These are phyloP conservation scores for Choloepus didactylus DNA, from an alignment of 2,797 vertebrate genomes.

Conservation along the genomic window DNA sequence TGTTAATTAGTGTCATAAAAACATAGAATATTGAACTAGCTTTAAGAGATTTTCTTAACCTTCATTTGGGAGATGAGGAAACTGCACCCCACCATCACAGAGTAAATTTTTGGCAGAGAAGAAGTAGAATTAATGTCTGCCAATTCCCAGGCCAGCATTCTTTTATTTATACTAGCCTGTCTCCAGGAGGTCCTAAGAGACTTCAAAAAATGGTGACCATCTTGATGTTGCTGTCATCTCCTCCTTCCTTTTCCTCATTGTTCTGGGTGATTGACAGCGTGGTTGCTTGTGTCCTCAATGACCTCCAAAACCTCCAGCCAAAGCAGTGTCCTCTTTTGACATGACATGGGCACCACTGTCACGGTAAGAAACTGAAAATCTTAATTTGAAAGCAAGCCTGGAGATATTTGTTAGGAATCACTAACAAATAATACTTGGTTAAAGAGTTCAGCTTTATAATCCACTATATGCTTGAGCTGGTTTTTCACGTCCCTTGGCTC, in stretches of 20 bases:
- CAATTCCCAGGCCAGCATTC: background rate
- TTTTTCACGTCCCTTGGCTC: slow-evolving; percentile 33
- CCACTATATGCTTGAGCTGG: background rate
- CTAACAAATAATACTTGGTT: slow-evolving; percentile 1
- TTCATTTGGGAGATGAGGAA: background rate
- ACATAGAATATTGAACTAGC: background rate
- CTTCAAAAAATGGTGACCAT: background rate
- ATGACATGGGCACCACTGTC: background rate
- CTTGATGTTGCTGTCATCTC: fast-evolving
- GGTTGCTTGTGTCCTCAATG: background rate
- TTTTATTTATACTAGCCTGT: background rate
- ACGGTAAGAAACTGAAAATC: background rate
- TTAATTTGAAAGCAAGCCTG: background rate
- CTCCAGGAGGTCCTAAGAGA: background rate
- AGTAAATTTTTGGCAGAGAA: background rate
- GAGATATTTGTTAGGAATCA: background rate
- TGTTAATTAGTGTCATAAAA: background rate
- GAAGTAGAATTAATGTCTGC: background rate
- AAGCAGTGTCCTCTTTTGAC: background rate
- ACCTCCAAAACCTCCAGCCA: background rate
- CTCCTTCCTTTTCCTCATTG: background rate
- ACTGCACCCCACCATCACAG: background rate
- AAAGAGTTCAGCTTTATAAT: slow-evolving; percentile 15
- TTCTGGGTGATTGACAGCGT: background rate
- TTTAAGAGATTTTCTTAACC: background rate